Percentiles rank a stretch among this genome's conserved stretches.
Conservation (phyloP, 2,797 vertebrate species). For the Poeciliopsis gracilis region DNA sequence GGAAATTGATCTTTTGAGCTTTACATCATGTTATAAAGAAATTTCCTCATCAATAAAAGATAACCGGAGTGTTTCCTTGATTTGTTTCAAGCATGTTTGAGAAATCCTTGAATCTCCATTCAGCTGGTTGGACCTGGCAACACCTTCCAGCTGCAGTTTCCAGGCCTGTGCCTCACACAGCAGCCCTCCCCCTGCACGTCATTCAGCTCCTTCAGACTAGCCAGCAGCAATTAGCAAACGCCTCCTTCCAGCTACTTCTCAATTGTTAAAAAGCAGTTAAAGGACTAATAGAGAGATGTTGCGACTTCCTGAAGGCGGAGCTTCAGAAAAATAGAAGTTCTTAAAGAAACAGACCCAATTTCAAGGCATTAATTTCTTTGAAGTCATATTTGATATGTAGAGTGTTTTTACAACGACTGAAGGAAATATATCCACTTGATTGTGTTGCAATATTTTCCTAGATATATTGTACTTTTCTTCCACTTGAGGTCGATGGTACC, state of each 20-base stretch:
- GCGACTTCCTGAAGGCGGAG: neutral
- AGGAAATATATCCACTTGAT: too few relatives aligned
- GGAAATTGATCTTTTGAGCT: too few relatives aligned
- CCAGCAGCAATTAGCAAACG: neutral
- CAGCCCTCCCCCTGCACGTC: neutral
- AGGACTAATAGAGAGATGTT: neutral
- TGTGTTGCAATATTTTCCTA: neutral
- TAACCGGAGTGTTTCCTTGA: neutral
- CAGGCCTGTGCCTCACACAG: neutral
- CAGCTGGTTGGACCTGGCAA: neutral
- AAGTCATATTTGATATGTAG: neutral
- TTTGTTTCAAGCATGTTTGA: neutral
- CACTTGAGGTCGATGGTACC: neutral
- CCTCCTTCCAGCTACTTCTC: neutral
- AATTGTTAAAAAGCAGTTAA: neutral
- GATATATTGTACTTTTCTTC: neutral
- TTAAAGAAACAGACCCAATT: neutral
- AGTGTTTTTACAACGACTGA: too few relatives aligned
- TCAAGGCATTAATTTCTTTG: neutral
- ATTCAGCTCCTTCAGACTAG: conserved; percentile 1
- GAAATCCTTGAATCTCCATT: neutral
- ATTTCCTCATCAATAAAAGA: neutral
- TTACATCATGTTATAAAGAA: too few relatives aligned
- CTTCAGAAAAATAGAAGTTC: neutral
- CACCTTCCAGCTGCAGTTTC: neutral